phyloP scores from a whole-genome alignment of 2,113 vertebrate species.

The Piaya cayana region DNA sequence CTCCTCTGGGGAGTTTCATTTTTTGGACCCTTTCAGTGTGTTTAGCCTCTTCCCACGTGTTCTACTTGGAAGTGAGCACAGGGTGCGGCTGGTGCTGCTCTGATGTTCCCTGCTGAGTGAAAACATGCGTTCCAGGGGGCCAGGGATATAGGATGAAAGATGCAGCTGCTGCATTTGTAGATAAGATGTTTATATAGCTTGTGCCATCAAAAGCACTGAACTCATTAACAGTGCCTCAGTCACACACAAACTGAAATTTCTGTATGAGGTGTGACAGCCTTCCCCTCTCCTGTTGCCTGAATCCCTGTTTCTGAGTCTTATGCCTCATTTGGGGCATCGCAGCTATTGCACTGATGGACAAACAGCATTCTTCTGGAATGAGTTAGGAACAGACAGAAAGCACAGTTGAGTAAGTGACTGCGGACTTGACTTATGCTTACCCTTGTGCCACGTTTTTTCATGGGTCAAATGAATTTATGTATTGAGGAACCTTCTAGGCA shows the following conservation, averaged over 20 bases:
- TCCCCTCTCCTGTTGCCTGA: not conserved
- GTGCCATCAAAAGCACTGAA: not conserved
- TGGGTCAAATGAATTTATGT: not conserved
- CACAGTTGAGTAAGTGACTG: fast-evolving
- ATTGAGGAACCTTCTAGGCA: not conserved
- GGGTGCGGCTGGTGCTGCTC: not conserved
- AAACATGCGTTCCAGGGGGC: not conserved
- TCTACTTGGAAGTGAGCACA: fast-evolving
- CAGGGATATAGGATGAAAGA: not conserved
- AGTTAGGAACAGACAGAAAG: not conserved
- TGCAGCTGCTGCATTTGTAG: conserved; percentile 43
- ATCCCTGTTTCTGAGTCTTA: fast-evolving
- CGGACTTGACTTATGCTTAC: not conserved
- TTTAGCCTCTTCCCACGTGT: fast-evolving
- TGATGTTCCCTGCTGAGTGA: fast-evolving
- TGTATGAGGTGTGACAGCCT: not conserved
- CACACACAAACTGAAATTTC: not conserved
- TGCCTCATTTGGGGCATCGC: fast-evolving
- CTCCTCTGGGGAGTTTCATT: not conserved
- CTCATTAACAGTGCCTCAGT: not conserved
- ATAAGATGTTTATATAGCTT: not conserved
- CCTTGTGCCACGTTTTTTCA: fast-evolving
- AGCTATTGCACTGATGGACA: fast-evolving
- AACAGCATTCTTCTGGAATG: not conserved
- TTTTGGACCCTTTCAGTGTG: not conserved